phyloP scores from a whole-genome alignment of 1,140 invertebrate genomes.

The Psix sp. region DNA sequence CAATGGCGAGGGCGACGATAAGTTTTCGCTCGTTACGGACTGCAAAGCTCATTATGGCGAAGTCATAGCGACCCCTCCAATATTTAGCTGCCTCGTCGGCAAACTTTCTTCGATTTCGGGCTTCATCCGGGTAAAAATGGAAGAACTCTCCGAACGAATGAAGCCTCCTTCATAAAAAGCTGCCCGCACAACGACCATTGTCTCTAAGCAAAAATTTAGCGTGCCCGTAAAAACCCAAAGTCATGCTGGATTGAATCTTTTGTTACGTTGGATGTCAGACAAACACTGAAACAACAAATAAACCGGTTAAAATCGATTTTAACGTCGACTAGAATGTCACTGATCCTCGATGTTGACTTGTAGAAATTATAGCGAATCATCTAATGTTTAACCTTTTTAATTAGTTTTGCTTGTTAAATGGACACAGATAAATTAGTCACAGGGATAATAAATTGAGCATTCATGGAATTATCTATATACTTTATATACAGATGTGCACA shows the following conservation, averaged over 20 bases:
- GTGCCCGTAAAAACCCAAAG: slow-evolving; percentile 38
- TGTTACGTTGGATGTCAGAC: slow-evolving; percentile 24
- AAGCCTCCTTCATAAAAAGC: slow-evolving; percentile 43
- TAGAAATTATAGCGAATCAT: too few relatives aligned
- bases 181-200: slow-evolving; percentile 57
- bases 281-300: slow-evolving; percentile 28
- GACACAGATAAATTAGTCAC: too few relatives aligned
- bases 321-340: neutral
- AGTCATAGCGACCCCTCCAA: slow-evolving; percentile 48
- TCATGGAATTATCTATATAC: too few relatives aligned
- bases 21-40: slow-evolving; percentile 65
- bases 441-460: too few relatives aligned
- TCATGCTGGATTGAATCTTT: slow-evolving; percentile 58
- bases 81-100: slow-evolving; percentile 53
- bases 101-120: slow-evolving; percentile 61
- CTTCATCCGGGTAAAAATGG: slow-evolving; percentile 46
- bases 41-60: slow-evolving; percentile 63
- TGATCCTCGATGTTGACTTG: too few relatives aligned
- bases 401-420: too few relatives aligned
- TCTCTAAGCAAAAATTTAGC: slow-evolving; percentile 55
- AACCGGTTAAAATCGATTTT: slow-evolving; percentile 46
- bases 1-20: slow-evolving; percentile 57
- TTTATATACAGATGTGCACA: too few relatives aligned
- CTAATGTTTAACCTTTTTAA: too few relatives aligned
- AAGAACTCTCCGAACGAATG: slow-evolving; percentile 28